Base-by-base conservation (phyloP, 2,888 invertebrate species). In the Apamea crenata region DNA sequence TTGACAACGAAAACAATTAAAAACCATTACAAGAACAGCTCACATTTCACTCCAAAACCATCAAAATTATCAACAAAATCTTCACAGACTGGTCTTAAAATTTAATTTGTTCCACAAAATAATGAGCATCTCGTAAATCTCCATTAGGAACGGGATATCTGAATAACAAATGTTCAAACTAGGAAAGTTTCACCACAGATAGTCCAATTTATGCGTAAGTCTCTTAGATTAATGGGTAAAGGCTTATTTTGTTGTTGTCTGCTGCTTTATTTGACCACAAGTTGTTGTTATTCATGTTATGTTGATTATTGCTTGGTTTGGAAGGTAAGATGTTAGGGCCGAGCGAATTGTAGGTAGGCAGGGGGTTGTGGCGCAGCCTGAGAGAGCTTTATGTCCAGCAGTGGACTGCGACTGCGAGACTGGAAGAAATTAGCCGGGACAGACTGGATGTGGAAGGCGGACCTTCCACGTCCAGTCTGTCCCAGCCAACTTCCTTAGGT, bases 121-220 rank as follows among this genome's bases (percentile, higher is more conserved):
- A 88, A 89, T 80, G 74, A 80, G 70, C 50, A 21, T 65, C 67
- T 77, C 65, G 81, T 88, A 88, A 87, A 90, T 90, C 87, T 83
- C 77, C 71, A 87, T 89, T 87, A 87, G 75, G 50, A 82, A 77
- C 71, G 68, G 78, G 78, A 85, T 89, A 89, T 88, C 77, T 80
- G 81, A 89, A 84, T 90, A 86, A 88, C 84, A 87, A 90, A 88
- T 88, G 81, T 75, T 77, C 77, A 32, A 89, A 89, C 85, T 88
- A 84, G 78, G 81, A 83, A 83, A 88, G 81, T 88, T 88, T 81
- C 7, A 21, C 84, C 83, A 72, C 85, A 84, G 87, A 85, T 87
- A 81, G 74, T 72, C 78, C 78, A 86, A 88, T 88, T 87, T 88
- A 81, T 77, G 81, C 80, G 76, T 82, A 87, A 85, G 85, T 76